Percentiles rank a stretch among this genome's conserved stretches.
Evolutionary conservation across 2,797 vertebrate genomes (phyloP).

Genomic region (Xenopus petersii): DNA sequence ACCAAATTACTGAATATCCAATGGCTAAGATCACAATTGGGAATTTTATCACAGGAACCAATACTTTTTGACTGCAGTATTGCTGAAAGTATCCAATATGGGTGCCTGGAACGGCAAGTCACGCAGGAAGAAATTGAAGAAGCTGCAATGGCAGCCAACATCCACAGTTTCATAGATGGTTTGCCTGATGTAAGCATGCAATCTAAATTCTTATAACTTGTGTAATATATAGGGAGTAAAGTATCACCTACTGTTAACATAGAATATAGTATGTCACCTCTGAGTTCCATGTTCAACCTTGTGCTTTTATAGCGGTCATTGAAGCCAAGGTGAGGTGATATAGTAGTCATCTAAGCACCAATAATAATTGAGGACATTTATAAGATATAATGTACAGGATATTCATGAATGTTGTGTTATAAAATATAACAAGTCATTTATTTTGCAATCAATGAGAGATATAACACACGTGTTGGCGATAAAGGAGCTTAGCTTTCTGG

Average conservation of each 20-base stretch:
- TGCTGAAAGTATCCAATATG: constrained; percentile 71
- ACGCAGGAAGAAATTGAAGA: constrained; percentile 65
- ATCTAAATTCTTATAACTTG: too few relatives aligned
- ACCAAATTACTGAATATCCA: constrained; percentile 63
- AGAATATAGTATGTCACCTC: too few relatives aligned
- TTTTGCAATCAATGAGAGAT: constrained; percentile 65
- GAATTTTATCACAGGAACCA: constrained; percentile 73
- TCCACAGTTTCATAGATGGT: constrained; percentile 66
- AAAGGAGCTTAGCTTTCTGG: constrained; percentile 86
- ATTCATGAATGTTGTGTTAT: not conserved
- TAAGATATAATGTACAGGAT: too few relatives aligned
- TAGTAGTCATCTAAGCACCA: too few relatives aligned
- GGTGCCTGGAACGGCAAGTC: constrained; percentile 61
- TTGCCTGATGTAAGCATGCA: constrained; percentile 64
- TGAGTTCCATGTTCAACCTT: too few relatives aligned
- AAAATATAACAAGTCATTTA: not conserved
- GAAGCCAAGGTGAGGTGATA: too few relatives aligned
- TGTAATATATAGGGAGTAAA: too few relatives aligned
- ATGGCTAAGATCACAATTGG: constrained; percentile 64
- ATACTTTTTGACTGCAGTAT: constrained; percentile 71
- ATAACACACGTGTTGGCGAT: constrained; percentile 80
- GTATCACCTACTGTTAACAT: too few relatives aligned
- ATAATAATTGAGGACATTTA: too few relatives aligned
- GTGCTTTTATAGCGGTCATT: too few relatives aligned
- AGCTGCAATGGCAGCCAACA: constrained; percentile 69